These are phyloP conservation scores for Poliocrania exsul DNA, from an alignment of 2,797 vertebrate genomes.

Conservation along the genomic window DNA sequence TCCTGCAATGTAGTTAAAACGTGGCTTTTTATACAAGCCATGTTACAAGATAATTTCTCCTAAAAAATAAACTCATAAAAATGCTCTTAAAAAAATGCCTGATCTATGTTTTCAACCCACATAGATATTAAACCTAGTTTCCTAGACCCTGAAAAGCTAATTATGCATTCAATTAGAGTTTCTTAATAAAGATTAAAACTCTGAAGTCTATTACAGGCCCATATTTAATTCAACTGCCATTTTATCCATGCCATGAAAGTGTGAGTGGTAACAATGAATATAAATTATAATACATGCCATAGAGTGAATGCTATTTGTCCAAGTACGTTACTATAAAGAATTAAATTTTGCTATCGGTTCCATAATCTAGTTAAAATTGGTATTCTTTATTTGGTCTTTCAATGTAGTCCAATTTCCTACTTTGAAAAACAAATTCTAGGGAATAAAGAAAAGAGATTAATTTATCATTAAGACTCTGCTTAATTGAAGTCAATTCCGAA, in stretches of 20 bases:
- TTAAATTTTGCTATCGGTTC: slow-evolving; percentile 92
- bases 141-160: slow-evolving; percentile 84
- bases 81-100: slow-evolving; percentile 67
- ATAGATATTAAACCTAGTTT: slow-evolving; percentile 82
- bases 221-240: slow-evolving; percentile 88
- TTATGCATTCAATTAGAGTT: slow-evolving; percentile 87
- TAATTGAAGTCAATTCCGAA: slow-evolving; percentile 99
- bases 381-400: slow-evolving; percentile 92
- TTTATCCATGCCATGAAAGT: slow-evolving; percentile 86
- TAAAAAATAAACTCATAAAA: slow-evolving; percentile 73
- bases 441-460: slow-evolving; percentile 98
- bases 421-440: slow-evolving; percentile 95
- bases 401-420: slow-evolving; percentile 91
- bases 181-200: slow-evolving; percentile 88
- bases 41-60: slow-evolving; percentile 57
- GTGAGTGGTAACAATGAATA: slow-evolving; percentile 85
- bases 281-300: slow-evolving; percentile 88
- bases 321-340: slow-evolving; percentile 89
- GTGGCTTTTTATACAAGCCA: slow-evolving; percentile 32
- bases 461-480: slow-evolving; percentile 97
- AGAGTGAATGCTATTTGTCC: slow-evolving; percentile 86
- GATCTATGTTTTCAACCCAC: slow-evolving; percentile 79
- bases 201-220: slow-evolving; percentile 85
- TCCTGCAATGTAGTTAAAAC: slow-evolving; percentile 42
- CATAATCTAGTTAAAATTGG: slow-evolving; percentile 93